Evolutionary conservation across 2,113 vertebrate species (phyloP).

Genomic region (Gallinago undulata): DNA sequence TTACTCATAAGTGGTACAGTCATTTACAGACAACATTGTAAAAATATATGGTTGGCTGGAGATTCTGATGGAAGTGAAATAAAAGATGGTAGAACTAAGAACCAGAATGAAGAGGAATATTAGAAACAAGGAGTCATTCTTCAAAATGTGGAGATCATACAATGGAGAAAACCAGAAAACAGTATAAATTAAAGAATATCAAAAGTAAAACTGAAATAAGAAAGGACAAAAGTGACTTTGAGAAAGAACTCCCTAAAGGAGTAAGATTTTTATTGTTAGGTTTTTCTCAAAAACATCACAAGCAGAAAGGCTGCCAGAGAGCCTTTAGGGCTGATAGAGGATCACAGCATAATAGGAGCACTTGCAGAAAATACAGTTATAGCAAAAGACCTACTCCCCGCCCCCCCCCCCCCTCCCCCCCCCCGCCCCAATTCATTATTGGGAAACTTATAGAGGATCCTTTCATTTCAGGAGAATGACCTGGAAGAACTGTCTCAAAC

Average conservation of each 20-base stretch:
- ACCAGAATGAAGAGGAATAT: neutral
- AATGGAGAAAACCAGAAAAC: neutral
- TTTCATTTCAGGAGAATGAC: neutral
- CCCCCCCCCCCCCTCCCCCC: too few relatives aligned
- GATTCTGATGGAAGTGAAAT: neutral
- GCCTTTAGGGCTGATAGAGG: neutral
- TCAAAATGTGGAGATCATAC: neutral
- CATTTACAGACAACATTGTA: neutral
- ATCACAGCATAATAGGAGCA: neutral
- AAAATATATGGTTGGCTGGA: neutral
- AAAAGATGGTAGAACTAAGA: neutral
- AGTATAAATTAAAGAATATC: neutral
- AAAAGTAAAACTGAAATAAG: neutral
- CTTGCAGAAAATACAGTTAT: neutral
- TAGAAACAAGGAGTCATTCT: neutral
- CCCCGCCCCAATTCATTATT: neutral
- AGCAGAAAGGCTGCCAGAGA: neutral
- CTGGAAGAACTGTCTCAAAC: neutral
- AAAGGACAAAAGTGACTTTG: neutral
- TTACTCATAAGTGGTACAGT: neutral
- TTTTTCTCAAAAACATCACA: neutral
- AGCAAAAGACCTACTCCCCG: neutral
- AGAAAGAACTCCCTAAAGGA: neutral
- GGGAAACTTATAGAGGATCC: neutral
- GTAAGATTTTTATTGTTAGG: too few relatives aligned